phyloP scores from a whole-genome alignment of 1,140 invertebrate genomes.

The Lepidurus couesii region DNA sequence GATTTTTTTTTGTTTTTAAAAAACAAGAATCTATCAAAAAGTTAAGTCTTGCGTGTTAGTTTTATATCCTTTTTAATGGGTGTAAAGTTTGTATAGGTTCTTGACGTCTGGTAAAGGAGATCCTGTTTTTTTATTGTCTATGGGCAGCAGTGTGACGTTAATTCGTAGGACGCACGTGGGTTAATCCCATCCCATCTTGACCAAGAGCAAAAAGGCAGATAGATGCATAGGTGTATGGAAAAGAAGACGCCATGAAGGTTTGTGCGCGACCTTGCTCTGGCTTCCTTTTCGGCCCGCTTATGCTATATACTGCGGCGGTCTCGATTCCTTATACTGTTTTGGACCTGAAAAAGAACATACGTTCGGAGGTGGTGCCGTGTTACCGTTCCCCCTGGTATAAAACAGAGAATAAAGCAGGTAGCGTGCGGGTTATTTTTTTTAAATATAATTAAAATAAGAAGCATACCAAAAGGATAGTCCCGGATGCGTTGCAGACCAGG shows the following conservation, averaged over 20 bases:
- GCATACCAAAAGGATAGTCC: neutral
- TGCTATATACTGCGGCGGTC: neutral
- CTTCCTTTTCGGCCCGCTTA: neutral
- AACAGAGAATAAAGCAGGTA: neutral
- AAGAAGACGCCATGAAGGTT: conserved; percentile 9
- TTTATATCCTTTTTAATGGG: no score
- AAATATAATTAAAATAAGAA: neutral
- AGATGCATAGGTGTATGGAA: neutral
- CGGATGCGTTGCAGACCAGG: neutral
- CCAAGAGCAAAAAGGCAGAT: neutral
- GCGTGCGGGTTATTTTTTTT: neutral
- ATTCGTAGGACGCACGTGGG: neutral
- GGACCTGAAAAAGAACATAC: neutral
- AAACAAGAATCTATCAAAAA: no score
- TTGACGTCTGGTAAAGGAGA: no score
- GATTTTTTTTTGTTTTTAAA: no score
- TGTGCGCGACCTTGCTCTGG: neutral
- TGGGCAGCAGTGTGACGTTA: no score
- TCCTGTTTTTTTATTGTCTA: no score
- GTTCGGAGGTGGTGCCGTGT: neutral
- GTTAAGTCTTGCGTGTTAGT: no score
- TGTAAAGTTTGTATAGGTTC: no score
- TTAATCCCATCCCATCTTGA: neutral
- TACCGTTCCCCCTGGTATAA: neutral
- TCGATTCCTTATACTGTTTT: neutral